A percentile compares a stretch with the other conserved stretches of the same genome.
phyloP scores from a whole-genome alignment of 2,113 vertebrate species.

The Microtus montanus region DNA sequence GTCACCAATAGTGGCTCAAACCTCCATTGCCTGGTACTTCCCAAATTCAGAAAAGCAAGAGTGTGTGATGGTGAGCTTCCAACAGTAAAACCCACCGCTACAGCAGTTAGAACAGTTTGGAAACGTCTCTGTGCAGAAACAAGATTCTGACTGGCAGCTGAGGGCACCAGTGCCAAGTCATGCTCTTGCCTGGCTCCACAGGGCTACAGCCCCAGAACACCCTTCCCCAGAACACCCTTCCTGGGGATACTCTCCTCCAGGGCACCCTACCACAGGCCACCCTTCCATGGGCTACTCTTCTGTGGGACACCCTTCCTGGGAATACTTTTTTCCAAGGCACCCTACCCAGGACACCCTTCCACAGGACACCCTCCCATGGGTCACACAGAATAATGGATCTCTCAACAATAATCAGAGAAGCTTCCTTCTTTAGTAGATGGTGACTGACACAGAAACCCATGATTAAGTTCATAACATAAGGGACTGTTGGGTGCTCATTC shows the following conservation, averaged over 20 bases:
- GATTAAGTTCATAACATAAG: not conserved
- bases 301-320: not conserved
- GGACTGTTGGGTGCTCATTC: not conserved
- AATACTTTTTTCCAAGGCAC: not conserved
- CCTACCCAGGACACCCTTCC: rapidly evolving
- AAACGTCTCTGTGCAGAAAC: not conserved
- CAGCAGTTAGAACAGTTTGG: not conserved
- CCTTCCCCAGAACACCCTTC: not conserved
- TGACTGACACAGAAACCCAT: not conserved
- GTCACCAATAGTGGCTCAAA: not conserved
- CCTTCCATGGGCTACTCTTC: not conserved
- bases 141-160: not conserved
- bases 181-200: no score
- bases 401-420: not conserved
- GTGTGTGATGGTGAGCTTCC: not conserved
- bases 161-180: no score
- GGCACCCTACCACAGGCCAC: rapidly evolving
- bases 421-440: not conserved
- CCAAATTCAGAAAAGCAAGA: not conserved
- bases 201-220: no score
- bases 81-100: not conserved
- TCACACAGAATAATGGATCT: not conserved
- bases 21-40: not conserved
- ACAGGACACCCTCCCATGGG: not conserved
- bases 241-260: not conserved